These are phyloP conservation scores for Clytia hemisphaerica DNA, from an alignment of 30 jellyfish, hydroid and myxozoan genomes.

Conservation along the genomic window DNA sequence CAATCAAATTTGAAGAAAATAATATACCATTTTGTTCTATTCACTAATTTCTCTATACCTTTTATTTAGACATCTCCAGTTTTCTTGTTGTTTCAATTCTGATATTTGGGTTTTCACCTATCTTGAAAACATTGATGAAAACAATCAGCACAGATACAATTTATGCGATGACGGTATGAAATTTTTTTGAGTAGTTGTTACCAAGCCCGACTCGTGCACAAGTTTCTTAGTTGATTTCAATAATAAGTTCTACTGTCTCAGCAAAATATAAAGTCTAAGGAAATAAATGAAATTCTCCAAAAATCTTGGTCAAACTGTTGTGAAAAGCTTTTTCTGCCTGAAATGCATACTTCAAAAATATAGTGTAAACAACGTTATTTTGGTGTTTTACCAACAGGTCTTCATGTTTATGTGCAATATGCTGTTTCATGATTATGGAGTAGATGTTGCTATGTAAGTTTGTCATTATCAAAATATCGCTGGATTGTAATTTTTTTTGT, in stretches of 20 bases:
- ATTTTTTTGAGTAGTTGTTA: neutral
- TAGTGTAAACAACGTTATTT: neutral
- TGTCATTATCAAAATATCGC: neutral
- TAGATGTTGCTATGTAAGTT: constrained; percentile 66
- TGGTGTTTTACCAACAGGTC: constrained; percentile 36
- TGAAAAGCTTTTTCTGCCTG: no score
- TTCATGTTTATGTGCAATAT: constrained; percentile 74
- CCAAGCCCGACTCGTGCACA: neutral
- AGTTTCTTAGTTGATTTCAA: no score
- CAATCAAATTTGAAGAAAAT: no score
- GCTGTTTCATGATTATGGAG: constrained; percentile 83
- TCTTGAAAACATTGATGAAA: constrained; percentile 63
- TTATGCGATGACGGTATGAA: constrained; percentile 93
- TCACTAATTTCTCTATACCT: no score
- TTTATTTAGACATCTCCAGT: constrained; percentile 20
- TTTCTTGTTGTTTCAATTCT: constrained; percentile 39
- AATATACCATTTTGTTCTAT: no score
- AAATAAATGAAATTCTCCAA: no score
- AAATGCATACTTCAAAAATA: neutral
- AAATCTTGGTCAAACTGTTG: no score
- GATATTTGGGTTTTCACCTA: constrained; percentile 72
- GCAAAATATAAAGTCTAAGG: no score
- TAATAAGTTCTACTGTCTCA: no score
- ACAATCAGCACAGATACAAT: constrained; percentile 94
- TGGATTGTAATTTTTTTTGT: no score